These are phyloP conservation scores for Caenorhabditis tropicalis DNA, from an alignment of 1,140 invertebrate genomes.

Conservation along the genomic window DNA sequence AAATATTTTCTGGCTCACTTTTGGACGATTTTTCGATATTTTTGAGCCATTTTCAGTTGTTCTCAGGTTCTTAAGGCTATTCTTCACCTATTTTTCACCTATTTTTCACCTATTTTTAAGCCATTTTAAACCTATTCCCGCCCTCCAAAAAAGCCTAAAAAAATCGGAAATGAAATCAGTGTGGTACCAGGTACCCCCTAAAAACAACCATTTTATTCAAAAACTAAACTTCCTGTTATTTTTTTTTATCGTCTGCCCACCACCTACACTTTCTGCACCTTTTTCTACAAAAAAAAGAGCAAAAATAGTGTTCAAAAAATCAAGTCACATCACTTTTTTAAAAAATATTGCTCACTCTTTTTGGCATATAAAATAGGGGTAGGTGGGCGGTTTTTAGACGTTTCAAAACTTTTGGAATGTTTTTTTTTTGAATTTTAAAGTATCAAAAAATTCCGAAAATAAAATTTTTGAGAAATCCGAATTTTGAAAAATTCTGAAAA, in stretches of 20 bases:
- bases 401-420: too few species aligned
- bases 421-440: neutral
- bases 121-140: too few species aligned
- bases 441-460: too few species aligned
- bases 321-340: neutral
- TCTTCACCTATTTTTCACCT: too few species aligned
- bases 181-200: neutral
- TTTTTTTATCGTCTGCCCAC: neutral
- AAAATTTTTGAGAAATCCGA: too few species aligned
- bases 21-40: too few species aligned
- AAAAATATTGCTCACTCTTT: neutral
- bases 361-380: neutral
- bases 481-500: too few species aligned
- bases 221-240: neutral
- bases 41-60: too few species aligned
- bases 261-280: neutral
- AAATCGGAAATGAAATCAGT: neutral
- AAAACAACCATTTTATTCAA: neutral
- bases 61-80: too few species aligned
- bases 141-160: neutral
- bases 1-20: too few species aligned
- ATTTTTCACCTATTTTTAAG: too few species aligned
- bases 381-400: neutral
- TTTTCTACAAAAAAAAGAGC: neutral
- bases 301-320: neutral